Conservation (phyloP, 2,888 invertebrate species). For the Athrips mouffetella region DNA sequence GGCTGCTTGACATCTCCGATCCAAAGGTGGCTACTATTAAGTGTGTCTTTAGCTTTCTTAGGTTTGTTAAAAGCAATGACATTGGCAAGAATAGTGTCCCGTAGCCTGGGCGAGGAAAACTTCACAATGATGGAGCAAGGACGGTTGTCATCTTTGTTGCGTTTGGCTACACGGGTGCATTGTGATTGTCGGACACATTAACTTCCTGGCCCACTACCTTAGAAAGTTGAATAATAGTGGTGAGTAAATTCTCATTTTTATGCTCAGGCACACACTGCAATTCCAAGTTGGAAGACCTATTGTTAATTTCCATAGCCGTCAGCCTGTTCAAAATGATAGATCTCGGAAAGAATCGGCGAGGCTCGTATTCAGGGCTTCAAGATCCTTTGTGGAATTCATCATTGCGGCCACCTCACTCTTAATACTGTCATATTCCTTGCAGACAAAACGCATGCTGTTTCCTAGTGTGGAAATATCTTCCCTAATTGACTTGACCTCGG, state of each 20-base stretch:
- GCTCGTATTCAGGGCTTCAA: too few species aligned
- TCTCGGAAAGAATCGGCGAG: too few species aligned
- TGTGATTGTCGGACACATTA: not conserved
- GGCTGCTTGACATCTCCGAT: not conserved
- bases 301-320: not conserved
- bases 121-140: not conserved
- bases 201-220: not conserved
- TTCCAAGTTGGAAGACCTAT: not conserved
- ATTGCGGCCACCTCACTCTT: too few species aligned
- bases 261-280: not conserved
- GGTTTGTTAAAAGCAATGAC: not conserved
- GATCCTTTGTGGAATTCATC: too few species aligned
- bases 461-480: not conserved
- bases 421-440: not conserved
- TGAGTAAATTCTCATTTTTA: not conserved
- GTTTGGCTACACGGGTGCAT: not conserved
- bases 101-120: not conserved
- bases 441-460: not conserved
- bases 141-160: not conserved
- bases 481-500: too few species aligned
- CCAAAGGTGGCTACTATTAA: not conserved
- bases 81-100: not conserved
- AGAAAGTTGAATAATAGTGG: not conserved
- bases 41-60: not conserved
- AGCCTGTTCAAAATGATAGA: too few species aligned